Evolutionary conservation across 92 coral and sea anemone species (phyloP).

Genomic region (Montipora capitata): DNA sequence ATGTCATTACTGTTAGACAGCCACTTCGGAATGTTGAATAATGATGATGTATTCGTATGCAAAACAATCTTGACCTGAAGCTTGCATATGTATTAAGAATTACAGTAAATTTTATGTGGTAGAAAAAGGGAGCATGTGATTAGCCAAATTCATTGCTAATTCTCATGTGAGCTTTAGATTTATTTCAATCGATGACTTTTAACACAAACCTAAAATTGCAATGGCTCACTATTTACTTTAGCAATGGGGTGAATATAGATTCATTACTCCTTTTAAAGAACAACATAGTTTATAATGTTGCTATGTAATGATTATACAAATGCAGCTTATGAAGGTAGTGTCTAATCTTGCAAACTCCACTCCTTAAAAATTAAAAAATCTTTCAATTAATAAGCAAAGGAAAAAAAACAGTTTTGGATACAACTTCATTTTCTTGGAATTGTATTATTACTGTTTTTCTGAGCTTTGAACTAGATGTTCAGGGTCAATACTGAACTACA

Average conservation of each 20-base stretch:
- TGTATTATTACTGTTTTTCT: background rate
- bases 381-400: too few species aligned
- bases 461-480: background rate
- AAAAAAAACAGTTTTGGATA: too few species aligned
- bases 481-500: background rate
- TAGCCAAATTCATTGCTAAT: background rate
- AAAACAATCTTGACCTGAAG: background rate
- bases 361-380: too few species aligned
- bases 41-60: too few species aligned
- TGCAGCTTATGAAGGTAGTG: too few species aligned
- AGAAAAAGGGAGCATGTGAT: background rate
- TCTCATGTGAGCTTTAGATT: constrained; percentile 2
- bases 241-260: background rate
- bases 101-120: background rate
- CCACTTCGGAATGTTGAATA: background rate
- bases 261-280: background rate
- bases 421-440: background rate
- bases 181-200: background rate
- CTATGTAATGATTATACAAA: background rate
- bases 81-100: background rate
- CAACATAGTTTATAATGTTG: constrained; percentile 15
- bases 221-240: background rate
- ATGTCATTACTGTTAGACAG: too few species aligned
- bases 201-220: background rate
- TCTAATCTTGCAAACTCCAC: too few species aligned